Conservation (phyloP, 2,888 invertebrate species). For the Hedya salicella region DNA sequence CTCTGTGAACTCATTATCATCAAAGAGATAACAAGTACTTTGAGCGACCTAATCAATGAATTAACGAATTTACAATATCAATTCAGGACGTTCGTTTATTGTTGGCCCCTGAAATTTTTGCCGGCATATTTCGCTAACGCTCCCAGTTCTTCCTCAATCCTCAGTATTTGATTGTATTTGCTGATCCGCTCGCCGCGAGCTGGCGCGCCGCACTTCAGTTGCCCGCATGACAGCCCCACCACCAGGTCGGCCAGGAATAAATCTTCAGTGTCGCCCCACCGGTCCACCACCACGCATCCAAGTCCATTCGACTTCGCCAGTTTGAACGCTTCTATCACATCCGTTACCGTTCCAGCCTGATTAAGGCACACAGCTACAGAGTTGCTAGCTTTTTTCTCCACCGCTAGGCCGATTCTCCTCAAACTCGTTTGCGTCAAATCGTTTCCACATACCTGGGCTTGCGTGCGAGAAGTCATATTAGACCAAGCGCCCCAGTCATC, state of each 20-base stretch:
- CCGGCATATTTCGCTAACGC: conserved; percentile 96
- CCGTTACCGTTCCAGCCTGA: conserved; percentile 98
- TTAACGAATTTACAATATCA: not conserved
- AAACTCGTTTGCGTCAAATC: conserved; percentile 97
- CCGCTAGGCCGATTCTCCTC: conserved; percentile 94
- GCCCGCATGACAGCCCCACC: conserved; percentile 98
- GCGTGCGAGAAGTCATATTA: conserved; percentile 87
- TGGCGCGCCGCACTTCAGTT: conserved; percentile 99
- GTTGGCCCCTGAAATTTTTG: conserved; percentile 93
- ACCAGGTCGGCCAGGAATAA: conserved; percentile 99
- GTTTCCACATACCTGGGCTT: conserved; percentile 94
- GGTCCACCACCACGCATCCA: conserved; percentile 83
- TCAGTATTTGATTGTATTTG: conserved; percentile 98
- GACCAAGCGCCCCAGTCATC: conserved; percentile 99
- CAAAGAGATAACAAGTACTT: too few species aligned
- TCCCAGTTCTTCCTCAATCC: conserved; percentile 99
- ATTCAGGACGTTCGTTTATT: not conserved
- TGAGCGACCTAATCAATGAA: too few species aligned
- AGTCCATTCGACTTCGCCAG: conserved; percentile 98
- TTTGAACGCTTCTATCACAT: conserved; percentile 97
- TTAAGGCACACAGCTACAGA: conserved; percentile 96
- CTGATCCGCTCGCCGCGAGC: conserved; percentile 97
- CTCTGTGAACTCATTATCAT: too few species aligned
- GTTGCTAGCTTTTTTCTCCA: conserved; percentile 98
- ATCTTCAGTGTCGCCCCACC: conserved; percentile 99